Evolutionary conservation across 2,888 invertebrate species (phyloP), one percentile per base, ranked within the genome.

Genomic region (Sphaeridia pumilis): DNA sequence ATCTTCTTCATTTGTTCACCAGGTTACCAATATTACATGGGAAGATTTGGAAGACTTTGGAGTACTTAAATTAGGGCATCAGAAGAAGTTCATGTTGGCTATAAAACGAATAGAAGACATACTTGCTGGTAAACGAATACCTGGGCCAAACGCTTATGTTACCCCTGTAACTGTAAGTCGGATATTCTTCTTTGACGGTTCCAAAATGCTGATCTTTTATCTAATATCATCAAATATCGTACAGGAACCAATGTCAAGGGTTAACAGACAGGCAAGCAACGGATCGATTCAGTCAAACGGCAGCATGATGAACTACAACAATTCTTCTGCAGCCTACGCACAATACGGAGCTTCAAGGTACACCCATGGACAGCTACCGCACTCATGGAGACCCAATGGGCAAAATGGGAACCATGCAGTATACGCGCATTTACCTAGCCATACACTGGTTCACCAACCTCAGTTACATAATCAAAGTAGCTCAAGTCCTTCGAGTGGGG

Each of bases 31-130:
- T 69, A 80, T 98, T 50, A 89, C 90, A 55, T 97, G 95, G 94
- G 98, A 98, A 70, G 98, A 98, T 74, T 79, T 98, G 69, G 97
- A 98, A 75, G 97, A 98, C 69, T 92, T 97, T 71, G 88, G 89
- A 53, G 87, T 89, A 67, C 86, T 88, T 24, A 83, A 87, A 68
- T 74, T 89, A 68, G 98, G 98, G 31, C 98, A 98, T 71, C 95
- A 98, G 75, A 98, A 98, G 78, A 92, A 95, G 76, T 85, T 98
- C 65, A 80, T 93, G 69, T 76, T 98, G 69, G 97, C 97, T 58
- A 92, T 97, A 66, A 95, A 95, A 72, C 80, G 94, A 71, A 84
- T 97, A 49, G 93, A 94, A 73, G 89, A 93, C 70, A 87, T 90
- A 56, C 80, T 85, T 65, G 84, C 87, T 47, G 90, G 90, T 45